Conservation (phyloP, 2,113 vertebrate genomes). For the Phyllostomus discolor region DNA sequence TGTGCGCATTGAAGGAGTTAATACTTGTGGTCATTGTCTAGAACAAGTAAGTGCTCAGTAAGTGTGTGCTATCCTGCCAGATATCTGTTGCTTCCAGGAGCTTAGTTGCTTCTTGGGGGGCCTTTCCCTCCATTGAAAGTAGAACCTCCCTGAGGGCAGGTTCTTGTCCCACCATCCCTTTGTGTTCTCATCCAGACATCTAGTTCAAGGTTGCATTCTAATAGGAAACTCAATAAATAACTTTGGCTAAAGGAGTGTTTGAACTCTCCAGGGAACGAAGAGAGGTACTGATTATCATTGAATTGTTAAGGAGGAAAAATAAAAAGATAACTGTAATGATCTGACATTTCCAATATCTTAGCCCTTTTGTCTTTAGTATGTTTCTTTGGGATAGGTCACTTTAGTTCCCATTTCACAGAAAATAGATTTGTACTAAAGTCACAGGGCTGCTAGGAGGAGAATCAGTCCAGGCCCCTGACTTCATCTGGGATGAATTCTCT, state of each 20-base stretch:
- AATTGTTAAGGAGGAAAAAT: not conserved
- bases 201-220: not conserved
- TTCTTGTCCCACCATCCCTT: not conserved
- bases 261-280: not conserved
- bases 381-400: not conserved
- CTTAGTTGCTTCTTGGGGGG: not conserved
- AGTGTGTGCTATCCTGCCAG: not conserved
- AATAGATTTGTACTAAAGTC: not conserved
- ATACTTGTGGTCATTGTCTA: not conserved
- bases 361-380: not conserved
- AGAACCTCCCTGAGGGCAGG: not conserved
- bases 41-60: not conserved
- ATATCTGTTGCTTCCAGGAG: not conserved
- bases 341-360: not conserved
- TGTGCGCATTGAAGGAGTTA: not conserved
- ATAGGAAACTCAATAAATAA: not conserved
- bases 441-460: not conserved
- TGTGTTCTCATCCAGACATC: not conserved
- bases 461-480: not conserved
- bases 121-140: not conserved
- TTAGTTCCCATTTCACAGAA: not conserved
- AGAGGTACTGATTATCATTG: not conserved
- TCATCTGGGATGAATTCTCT: not conserved
- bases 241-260: not conserved
- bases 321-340: not conserved